Evolutionary conservation across 2,113 vertebrate genomes (phyloP).

Genomic region (Gasterosteus nipponicus): DNA sequence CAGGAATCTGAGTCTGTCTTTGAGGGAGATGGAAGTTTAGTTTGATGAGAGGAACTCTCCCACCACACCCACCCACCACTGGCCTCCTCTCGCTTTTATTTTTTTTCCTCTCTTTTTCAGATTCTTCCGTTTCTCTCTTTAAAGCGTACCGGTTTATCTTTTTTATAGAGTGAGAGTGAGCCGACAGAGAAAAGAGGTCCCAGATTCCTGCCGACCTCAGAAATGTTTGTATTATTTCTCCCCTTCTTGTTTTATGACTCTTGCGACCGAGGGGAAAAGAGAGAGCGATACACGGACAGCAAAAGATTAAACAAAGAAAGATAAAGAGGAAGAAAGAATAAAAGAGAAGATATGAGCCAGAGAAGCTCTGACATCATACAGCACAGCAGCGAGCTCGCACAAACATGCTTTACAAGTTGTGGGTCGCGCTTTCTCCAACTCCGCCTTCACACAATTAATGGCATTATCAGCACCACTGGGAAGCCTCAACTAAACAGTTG

Average conservation of each 20-base stretch:
- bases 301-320: constrained; percentile 48
- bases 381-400: constrained; percentile 39
- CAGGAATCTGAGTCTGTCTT: constrained; percentile 69
- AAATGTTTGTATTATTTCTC: constrained; percentile 63
- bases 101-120: constrained; percentile 17
- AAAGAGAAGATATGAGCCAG: constrained; percentile 25
- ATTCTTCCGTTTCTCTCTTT: constrained; percentile 27
- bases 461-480: constrained; percentile 69
- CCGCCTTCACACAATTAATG: constrained; percentile 66
- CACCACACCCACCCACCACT: constrained; percentile 49
- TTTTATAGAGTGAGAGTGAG: constrained; percentile 65
- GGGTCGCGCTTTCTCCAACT: constrained; percentile 42
- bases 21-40: constrained; percentile 69
- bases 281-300: constrained; percentile 40
- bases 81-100: constrained; percentile 33
- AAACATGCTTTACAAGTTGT: constrained; percentile 70
- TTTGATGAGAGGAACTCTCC: constrained; percentile 64
- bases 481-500: constrained; percentile 60
- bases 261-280: constrained; percentile 28
- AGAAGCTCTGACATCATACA: constrained; percentile 12
- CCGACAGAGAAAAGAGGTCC: constrained; percentile 25
- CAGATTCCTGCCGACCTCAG: constrained; percentile 46
- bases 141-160: constrained; percentile 61
- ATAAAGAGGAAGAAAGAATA: constrained; percentile 33
- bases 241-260: constrained; percentile 54